Conservation (phyloP, 2,113 vertebrate genomes). For the Chinchilla lanigera region DNA sequence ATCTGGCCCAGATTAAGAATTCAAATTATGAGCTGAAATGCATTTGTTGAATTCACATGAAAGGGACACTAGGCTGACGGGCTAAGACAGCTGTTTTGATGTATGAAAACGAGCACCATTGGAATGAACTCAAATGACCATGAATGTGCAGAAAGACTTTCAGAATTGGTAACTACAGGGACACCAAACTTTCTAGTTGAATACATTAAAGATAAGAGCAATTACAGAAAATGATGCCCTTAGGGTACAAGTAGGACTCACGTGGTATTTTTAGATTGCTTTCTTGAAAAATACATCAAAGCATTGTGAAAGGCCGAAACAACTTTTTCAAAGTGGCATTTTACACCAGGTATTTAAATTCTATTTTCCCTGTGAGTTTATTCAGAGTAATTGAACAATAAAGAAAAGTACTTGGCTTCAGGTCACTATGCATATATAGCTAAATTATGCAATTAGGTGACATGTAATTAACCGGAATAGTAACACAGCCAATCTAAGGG, state of each 20-base stretch:
- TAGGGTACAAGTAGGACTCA: constrained; percentile 14
- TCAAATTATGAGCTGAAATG: not conserved
- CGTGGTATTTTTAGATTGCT: not conserved
- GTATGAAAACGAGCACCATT: not conserved
- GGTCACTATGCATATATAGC: constrained; percentile 65
- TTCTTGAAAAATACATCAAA: constrained; percentile 59
- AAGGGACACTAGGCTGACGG: constrained; percentile 27
- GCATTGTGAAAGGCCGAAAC: constrained; percentile 24
- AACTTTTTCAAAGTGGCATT: constrained; percentile 28
- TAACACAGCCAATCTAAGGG: constrained; percentile 63
- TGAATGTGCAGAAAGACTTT: not conserved
- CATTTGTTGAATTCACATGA: not conserved
- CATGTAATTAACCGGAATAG: constrained; percentile 75
- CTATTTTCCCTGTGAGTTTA: constrained; percentile 67
- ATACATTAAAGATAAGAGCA: constrained; percentile 15
- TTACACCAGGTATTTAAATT: constrained; percentile 68
- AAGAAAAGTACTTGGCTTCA: constrained; percentile 71
- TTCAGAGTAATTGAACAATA: constrained; percentile 70
- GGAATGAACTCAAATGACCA: not conserved
- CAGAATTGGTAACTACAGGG: not conserved
- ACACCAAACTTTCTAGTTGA: constrained; percentile 38
- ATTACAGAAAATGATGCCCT: constrained; percentile 49
- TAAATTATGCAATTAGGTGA: constrained; percentile 76
- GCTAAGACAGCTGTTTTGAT: not conserved
- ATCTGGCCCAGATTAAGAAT: not conserved